Evolutionary conservation across 2,797 vertebrate genomes (phyloP), one percentile per base, ranked within the genome.

Genomic region (Chelon labrosus): DNA sequence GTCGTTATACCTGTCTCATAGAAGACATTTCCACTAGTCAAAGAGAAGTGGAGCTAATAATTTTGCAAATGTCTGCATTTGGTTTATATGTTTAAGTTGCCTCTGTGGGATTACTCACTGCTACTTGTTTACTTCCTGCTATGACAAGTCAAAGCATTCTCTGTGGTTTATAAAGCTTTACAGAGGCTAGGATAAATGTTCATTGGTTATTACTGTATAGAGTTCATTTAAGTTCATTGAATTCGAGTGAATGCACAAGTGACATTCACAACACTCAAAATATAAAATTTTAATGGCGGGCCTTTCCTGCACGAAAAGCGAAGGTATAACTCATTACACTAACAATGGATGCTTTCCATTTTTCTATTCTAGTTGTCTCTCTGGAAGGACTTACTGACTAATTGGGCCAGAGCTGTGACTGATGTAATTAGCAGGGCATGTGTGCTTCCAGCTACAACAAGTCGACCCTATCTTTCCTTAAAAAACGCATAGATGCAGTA

Each of bases 41-140:
- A 78, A 65, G 61, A 60, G 62, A 47, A 46, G 61, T 85, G 63
- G 44, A 70, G 77, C 73, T 82, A 81, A 87, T 65, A 73, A 52
- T 31, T 74, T 87, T 73, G 73, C 38, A 25, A 61, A 62, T 19
- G 42, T 73, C 57, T 77, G 37, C 60, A 7, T 65, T 61, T 14
- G 27, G 25, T 61, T 46, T 44, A 57, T 50, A 35, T 64, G 22
- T 77, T 72, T 72, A 16, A 41, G 35, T 59, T 8, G 16, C 25
- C 51, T 79, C 49, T 17, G 31, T 53, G 65, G 17, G 41, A 37
- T 66, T 16, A 59, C 50, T 64, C 55, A 56, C 41, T 53, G 58
- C 74, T 68, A 62, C 64, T 62, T 73, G 55, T 62, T 55, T 10
- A 27, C 68, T 42, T 47, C 22, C 73, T 69, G 68, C 52, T 19